These are phyloP conservation scores for Pristiophorus japonicus DNA, from an alignment of 2,113 vertebrate species.

Conservation along the genomic window DNA sequence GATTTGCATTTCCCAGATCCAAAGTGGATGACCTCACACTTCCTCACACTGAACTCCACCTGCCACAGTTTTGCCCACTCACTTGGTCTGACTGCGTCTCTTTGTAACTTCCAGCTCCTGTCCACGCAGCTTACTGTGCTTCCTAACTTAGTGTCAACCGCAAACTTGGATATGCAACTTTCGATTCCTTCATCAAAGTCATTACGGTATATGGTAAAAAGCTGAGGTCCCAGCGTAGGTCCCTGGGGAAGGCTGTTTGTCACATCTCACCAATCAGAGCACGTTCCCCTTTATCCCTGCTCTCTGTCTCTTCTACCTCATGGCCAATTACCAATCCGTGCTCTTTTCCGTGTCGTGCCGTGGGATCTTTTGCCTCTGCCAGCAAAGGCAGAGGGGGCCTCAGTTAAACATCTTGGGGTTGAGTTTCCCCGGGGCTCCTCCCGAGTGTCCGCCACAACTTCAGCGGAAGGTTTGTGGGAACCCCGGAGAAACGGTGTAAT, in stretches of 20 bases:
- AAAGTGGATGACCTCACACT: no score
- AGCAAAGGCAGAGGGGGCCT: background rate
- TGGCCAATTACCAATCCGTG: background rate
- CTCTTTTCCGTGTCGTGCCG: no score
- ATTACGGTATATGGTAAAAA: background rate
- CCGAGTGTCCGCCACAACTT: background rate
- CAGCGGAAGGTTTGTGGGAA: background rate
- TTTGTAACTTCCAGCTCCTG: background rate
- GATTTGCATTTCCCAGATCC: no score
- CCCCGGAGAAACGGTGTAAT: background rate
- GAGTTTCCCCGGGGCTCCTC: background rate
- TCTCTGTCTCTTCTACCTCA: background rate
- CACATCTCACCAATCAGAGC: background rate
- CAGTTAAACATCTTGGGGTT: background rate
- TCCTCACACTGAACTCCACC: background rate
- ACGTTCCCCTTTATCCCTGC: background rate
- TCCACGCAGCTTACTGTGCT: background rate
- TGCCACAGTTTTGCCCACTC: background rate
- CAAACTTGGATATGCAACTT: background rate
- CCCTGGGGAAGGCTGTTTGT: background rate
- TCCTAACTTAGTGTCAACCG: background rate
- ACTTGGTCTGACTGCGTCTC: background rate
- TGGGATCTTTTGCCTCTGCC: background rate
- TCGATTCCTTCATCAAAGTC: background rate
- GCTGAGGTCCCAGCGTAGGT: background rate